Evolutionary conservation across 1,140 invertebrate species (phyloP), one percentile per base, ranked within the genome.

Genomic region (Apolygus lucorum): DNA sequence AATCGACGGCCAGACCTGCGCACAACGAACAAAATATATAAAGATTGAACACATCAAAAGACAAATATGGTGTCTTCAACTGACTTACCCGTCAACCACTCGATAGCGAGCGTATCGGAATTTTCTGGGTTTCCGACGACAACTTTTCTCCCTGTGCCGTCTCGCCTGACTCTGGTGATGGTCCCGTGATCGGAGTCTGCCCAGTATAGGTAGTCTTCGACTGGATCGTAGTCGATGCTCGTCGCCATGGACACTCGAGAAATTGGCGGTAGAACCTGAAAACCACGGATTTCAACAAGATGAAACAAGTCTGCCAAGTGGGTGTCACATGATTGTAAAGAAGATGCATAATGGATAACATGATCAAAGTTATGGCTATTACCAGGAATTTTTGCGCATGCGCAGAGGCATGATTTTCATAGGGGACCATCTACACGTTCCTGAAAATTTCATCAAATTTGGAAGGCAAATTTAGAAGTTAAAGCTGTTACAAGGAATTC

Each of bases 221-320:
- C 82, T 85, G 89, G 87, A 76, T 88, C 79, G 73, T 89, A 93
- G 75, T 92, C 92, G 21, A 94, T 85, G 59, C 86, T 84, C 26
- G 85, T 85, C 1, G 91, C 91, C 76, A 88, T 84, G 1, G 86
- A 85, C 28, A 92, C 86, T 54, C 86, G 84, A 2, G 91, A 90
- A 52, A 94, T 87, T 11, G 91, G 89, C 59, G 89, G 87, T 29
- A 95, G 79, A 0, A 89, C 86, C n/a, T n/a, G n/a, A n/a, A n/a
- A n/a, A n/a, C n/a, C n/a, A n/a, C 72, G 83, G 76, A n/a, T n/a
- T n/a, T n/a, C n/a, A n/a, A n/a, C n/a, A n/a, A n/a, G n/a, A n/a
- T n/a, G n/a, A n/a, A n/a, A n/a, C n/a, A n/a, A n/a, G n/a, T n/a
- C n/a, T n/a, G n/a, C n/a, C n/a, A n/a, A n/a, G n/a, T n/a, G n/a